Base-by-base conservation (phyloP, 2,888 invertebrate genomes). In the Drosophila histrio region DNA sequence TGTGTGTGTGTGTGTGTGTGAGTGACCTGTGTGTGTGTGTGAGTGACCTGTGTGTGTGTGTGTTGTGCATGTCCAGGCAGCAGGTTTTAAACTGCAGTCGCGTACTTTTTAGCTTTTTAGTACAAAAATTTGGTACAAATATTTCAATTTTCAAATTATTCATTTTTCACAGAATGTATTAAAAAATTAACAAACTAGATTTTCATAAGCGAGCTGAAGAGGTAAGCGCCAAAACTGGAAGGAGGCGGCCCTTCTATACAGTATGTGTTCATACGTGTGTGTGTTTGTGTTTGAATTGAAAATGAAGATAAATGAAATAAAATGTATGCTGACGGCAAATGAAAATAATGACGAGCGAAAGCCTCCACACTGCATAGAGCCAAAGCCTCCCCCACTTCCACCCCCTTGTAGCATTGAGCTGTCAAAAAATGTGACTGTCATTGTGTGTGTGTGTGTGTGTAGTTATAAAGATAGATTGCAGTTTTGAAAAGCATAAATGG, bases 281-380 rank as follows among this genome's bases (percentile, higher is more conserved):
- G 52, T 64, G 30, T 58, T 47, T 65, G 50, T 49, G 36, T 59
- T 56, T 41, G 21, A 8, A n/a, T n/a, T n/a, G 72, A 57, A 79
- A 87, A 84, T 84, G 83, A 84, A 85, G 79, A 84, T 82, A 87
- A 85, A 84, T 82, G 79, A 78, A 82, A 85, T 77, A 63, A 66
- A 79, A 79, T 76, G 74, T 79, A 58, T 71, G 86, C 79, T 82
- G 87, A 77, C 83, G 77, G 61, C 80, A 60, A 65, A 58, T 53
- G 58, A 80, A 84, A 86, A 86, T 78, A 86, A 86, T 78, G 73
- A 77, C 71, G 69, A 77, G 60, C 24, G 26, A 63, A 63, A 52
- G 59, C 76, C 67, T 63, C 44, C 32, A 24, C 13, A n/a, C n/a
- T 1, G 3, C 17, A 44, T 44, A 44, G 15, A 44, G 8, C n/a